Evolutionary conservation across 2,888 invertebrate genomes (phyloP), one percentile per base, ranked within the genome.

Genomic region (Argyresthia albistria): DNA sequence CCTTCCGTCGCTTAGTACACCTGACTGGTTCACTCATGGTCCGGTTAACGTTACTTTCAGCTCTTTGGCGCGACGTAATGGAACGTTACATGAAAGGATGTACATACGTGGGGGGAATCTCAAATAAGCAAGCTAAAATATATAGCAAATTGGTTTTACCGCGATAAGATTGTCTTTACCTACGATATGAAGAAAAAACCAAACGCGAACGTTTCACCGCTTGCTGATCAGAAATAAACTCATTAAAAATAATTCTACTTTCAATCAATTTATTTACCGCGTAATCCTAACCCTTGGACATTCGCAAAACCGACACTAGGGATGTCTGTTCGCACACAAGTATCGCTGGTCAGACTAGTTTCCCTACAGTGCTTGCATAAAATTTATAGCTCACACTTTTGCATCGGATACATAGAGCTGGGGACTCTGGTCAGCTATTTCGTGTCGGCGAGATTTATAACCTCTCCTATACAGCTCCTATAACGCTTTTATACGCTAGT

Each of bases 341-440:
- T 6, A 43, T 45, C 52, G 11, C 39, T 39, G 25, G 25, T 6
- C 25, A 25, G 25, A 25, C 35, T 43, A 82, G 81, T 82, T 86
- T 86, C 84, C 80, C 78, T 25, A 47, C 35, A 47, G 72, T 67
- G 75, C 72, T 75, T 71, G 80, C 81, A 84, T 84, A 84, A 87
- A 87, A 86, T 86, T 83, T 87, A 87, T 82, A 74, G 83, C 74
- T 80, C 84, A 87, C 86, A 87, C 86, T 87, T 86, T 87, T 84
- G 86, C 84, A 83, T 65, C 63, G 59, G 76, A 49, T 53, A 45
- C 43, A 42, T 52, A 50, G 50, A 50, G 50, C 73, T 65, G 71
- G 77, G 76, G 67, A 69, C 59, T 66, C 70, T 79, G 84, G 84
- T 82, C 86, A 84, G 86, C 83, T 84, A 83, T 86, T 84, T 73